Conservation (phyloP, 2,113 vertebrate genomes). For the Thunnus maccoyii region DNA sequence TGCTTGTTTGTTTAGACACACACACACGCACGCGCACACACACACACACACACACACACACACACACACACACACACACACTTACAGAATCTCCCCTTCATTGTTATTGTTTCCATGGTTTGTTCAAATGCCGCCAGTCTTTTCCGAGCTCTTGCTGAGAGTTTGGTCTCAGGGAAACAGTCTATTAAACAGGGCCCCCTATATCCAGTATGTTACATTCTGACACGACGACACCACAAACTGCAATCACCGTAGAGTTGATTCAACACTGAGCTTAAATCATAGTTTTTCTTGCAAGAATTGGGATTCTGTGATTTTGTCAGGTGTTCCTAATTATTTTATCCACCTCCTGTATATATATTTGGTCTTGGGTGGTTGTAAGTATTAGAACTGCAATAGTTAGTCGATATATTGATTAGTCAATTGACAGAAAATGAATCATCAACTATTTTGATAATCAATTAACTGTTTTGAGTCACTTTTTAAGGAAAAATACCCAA, state of each 20-base stretch:
- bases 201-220: not conserved
- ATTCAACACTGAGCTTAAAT: not conserved
- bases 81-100: constrained; percentile 49
- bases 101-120: constrained; percentile 75
- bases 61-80: constrained; percentile 18
- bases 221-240: not conserved
- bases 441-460: too few species aligned
- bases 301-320: not conserved
- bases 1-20: constrained; percentile 22
- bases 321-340: too few species aligned
- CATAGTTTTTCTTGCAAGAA: not conserved
- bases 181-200: not conserved
- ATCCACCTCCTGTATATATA: too few species aligned
- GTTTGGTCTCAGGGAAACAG: constrained; percentile 31
- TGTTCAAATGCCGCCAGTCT: constrained; percentile 59
- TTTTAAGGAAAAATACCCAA: too few species aligned
- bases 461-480: too few species aligned
- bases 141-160: constrained; percentile 38
- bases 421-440: too few species aligned
- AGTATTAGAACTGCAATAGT: too few species aligned
- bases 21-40: too few species aligned
- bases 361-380: too few species aligned
- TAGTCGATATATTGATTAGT: too few species aligned
- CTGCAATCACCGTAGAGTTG: not conserved
- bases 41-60: not conserved